Conservation (phyloP, 2,113 vertebrate genomes). For the Amphilophus citrinellus region DNA sequence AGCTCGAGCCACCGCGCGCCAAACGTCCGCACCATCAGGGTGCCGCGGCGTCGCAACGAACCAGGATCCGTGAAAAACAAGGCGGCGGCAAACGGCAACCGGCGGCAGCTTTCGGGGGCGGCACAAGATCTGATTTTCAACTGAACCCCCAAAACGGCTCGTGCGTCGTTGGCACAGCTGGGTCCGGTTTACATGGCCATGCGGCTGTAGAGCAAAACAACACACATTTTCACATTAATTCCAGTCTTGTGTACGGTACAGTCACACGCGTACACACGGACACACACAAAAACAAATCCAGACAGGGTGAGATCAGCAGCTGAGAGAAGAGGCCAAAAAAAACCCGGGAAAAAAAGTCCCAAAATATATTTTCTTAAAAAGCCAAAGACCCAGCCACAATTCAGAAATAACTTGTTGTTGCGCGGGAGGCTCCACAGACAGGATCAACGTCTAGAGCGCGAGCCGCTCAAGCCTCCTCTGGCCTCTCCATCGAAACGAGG, state of each 20-base stretch:
- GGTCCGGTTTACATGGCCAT: conserved; percentile 25
- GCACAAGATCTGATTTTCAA: background rate
- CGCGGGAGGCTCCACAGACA: conserved; percentile 10
- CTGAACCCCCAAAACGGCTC: background rate
- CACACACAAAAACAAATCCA: background rate
- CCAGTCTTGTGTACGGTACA: background rate
- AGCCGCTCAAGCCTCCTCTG: conserved; percentile 18
- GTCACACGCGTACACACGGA: background rate
- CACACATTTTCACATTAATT: background rate
- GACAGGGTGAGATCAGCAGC: background rate
- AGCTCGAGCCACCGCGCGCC: conserved; percentile 39
- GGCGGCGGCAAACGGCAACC: background rate
- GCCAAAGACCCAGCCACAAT: background rate
- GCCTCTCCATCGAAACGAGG: conserved; percentile 14
- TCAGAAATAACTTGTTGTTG: conserved; percentile 36
- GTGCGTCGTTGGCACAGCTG: conserved; percentile 51
- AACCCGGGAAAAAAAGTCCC: background rate
- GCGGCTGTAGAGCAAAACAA: background rate
- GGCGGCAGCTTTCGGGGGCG: background rate
- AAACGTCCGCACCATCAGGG: conserved; percentile 52
- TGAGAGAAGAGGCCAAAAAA: background rate
- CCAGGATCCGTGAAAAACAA: background rate
- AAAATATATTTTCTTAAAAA: background rate
- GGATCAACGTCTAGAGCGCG: conserved; percentile 32
- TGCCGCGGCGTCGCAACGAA: conserved; percentile 26